Evolutionary conservation across 2,797 vertebrate genomes (phyloP).

Genomic region (Ciconia nigra): DNA sequence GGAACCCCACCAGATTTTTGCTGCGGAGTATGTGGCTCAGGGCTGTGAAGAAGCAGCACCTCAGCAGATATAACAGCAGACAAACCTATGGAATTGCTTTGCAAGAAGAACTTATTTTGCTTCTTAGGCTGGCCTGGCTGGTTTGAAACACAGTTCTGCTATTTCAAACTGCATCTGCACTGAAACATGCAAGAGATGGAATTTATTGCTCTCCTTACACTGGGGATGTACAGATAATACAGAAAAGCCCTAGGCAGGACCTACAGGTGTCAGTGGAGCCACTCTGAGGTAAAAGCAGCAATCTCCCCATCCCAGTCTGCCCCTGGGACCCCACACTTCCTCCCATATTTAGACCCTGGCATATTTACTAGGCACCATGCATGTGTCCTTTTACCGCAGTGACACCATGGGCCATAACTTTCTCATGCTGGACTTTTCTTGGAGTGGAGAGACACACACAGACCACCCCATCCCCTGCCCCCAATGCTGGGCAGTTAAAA

Average conservation of each 20-base stretch:
- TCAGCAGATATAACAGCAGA: not conserved
- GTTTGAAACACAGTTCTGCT: not conserved
- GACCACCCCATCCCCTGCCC: fast-evolving
- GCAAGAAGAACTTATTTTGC: not conserved
- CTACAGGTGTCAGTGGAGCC: not conserved
- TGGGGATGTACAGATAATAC: not conserved
- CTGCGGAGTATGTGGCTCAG: not conserved
- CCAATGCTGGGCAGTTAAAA: not conserved
- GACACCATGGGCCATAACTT: not conserved
- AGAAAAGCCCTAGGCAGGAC: not conserved
- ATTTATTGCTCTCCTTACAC: not conserved
- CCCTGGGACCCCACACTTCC: not conserved
- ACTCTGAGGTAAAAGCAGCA: not conserved
- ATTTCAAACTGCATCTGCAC: not conserved
- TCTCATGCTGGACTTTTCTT: not conserved
- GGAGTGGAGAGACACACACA: not conserved
- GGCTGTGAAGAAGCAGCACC: not conserved
- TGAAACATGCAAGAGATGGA: not conserved
- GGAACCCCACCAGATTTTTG: not conserved
- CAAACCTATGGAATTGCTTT: not conserved
- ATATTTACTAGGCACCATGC: not conserved
- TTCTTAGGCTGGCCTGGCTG: not conserved
- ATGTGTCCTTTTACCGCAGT: not conserved
- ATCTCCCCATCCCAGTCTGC: not conserved
- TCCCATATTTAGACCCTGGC: not conserved